Evolutionary conservation across 1,140 invertebrate species (phyloP).

Genomic region (Metaphire vulgaris): DNA sequence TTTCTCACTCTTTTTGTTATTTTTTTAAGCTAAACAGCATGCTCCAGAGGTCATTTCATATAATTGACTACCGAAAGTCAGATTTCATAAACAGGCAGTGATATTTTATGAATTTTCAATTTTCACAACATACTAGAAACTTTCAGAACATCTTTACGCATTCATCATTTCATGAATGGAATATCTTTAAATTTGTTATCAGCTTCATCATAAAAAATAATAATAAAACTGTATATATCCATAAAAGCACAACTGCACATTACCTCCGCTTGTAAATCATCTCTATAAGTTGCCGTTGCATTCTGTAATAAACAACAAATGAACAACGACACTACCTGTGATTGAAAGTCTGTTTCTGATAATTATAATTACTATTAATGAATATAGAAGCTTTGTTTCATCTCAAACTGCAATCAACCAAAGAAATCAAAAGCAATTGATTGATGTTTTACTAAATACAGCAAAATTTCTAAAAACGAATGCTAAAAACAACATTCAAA

Average conservation of each 20-base stretch:
- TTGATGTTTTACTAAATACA: background rate
- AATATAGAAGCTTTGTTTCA: background rate
- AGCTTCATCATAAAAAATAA: too few relatives aligned
- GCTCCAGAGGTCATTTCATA: too few relatives aligned
- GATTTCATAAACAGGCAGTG: background rate
- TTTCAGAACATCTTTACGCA: background rate
- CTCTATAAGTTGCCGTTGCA: background rate
- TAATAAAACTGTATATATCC: background rate
- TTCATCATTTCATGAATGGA: background rate
- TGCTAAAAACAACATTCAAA: too few relatives aligned
- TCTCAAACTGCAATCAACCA: background rate
- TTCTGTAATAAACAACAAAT: background rate
- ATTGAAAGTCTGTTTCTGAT: background rate
- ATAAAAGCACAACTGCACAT: background rate
- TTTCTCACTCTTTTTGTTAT: too few relatives aligned
- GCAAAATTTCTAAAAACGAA: background rate
- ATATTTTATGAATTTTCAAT: too few relatives aligned
- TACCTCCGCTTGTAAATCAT: background rate
- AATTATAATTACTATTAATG: background rate
- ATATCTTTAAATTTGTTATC: background rate
- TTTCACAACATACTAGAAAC: background rate
- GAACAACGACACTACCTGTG: background rate
- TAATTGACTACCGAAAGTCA: too few relatives aligned
- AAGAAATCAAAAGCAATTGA: background rate
- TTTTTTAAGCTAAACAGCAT: too few relatives aligned